Conservation (phyloP, 2,113 vertebrate genomes). For the Serinus canaria region DNA sequence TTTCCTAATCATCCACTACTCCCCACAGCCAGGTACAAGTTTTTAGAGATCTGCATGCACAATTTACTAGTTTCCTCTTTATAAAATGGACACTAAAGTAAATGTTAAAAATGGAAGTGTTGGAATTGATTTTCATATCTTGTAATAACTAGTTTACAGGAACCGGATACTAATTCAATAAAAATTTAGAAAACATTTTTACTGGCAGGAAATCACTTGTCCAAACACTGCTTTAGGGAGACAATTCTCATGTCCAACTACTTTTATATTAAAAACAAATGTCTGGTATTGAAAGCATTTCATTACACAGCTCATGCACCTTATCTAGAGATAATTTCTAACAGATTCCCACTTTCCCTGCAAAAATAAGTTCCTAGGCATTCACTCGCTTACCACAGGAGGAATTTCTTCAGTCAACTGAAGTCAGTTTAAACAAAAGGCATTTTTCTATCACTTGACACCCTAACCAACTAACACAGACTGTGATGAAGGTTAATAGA, state of each 20-base stretch:
- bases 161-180: conserved; percentile 47
- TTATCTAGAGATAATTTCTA: conserved; percentile 75
- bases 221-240: conserved; percentile 42
- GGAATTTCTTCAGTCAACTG: conserved; percentile 64
- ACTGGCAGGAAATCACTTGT: conserved; percentile 65
- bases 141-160: conserved; percentile 37
- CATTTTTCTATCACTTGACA: conserved; percentile 68
- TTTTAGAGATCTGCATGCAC: not conserved
- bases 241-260: conserved; percentile 56
- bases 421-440: conserved; percentile 69
- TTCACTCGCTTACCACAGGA: conserved; percentile 40
- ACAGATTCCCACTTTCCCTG: conserved; percentile 69
- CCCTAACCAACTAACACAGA: conserved; percentile 47
- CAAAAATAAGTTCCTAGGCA: conserved; percentile 65
- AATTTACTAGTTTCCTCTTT: conserved; percentile 3
- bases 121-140: conserved; percentile 42
- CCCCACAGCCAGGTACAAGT: not conserved
- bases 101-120: conserved; percentile 44
- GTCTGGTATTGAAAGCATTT: conserved; percentile 67
- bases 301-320: conserved; percentile 54
- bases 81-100: not conserved
- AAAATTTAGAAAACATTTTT: conserved; percentile 64
- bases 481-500: conserved; percentile 58
- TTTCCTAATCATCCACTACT: not conserved
- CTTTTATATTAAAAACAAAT: conserved; percentile 77